These are phyloP conservation scores for Oceanites oceanicus DNA, from an alignment of 2,113 vertebrate species.

Conservation along the genomic window DNA sequence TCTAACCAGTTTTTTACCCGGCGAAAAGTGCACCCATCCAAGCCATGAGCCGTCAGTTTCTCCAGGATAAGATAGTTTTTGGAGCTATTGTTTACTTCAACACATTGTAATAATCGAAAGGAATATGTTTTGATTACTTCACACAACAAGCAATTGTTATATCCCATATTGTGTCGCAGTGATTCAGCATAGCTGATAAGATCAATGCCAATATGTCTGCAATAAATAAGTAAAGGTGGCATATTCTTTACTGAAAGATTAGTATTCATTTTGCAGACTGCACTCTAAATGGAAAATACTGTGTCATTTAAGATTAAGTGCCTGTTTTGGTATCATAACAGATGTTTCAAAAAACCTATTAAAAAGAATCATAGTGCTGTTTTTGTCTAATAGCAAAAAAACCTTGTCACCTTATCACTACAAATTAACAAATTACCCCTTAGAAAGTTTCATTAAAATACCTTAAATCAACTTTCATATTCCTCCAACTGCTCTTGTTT, in stretches of 20 bases:
- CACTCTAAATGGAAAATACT: slow-evolving; percentile 5
- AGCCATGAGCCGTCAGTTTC: neutral
- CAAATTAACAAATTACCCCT: neutral
- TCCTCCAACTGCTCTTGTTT: neutral
- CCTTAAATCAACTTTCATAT: neutral
- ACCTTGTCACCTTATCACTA: neutral
- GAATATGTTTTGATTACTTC: neutral
- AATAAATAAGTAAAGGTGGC: slow-evolving; percentile 19
- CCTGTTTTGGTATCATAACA: slow-evolving; percentile 32
- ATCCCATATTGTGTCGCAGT: neutral
- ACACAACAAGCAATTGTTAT: neutral
- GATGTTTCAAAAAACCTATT: slow-evolving; percentile 41
- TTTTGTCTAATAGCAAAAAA: slow-evolving; percentile 16
- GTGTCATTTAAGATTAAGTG: slow-evolving; percentile 48
- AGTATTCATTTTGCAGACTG: slow-evolving; percentile 36
- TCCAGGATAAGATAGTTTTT: neutral
- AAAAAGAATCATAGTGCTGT: slow-evolving; percentile 36
- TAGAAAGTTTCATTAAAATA: neutral
- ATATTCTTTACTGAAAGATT: neutral
- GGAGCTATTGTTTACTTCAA: neutral
- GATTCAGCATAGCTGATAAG: neutral
- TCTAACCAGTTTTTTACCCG: neutral
- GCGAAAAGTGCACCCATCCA: accelerated
- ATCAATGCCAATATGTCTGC: neutral
- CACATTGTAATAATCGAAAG: neutral